A percentile compares a stretch with the other conserved stretches of the same genome.
These are phyloP conservation scores for Lynx canadensis DNA, from an alignment of 2,113 vertebrate genomes.

Conservation along the genomic window DNA sequence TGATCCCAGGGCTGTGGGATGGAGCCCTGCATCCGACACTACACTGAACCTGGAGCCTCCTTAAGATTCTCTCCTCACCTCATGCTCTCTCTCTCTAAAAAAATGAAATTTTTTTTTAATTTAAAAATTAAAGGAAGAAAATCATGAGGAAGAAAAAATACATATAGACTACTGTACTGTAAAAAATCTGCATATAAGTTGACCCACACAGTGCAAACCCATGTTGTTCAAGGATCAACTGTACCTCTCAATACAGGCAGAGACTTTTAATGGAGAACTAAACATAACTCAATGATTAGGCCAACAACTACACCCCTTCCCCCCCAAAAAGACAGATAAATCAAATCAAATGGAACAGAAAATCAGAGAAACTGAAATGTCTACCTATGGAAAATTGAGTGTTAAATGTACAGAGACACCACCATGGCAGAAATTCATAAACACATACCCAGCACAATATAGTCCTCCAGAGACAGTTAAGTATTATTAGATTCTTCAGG, in stretches of 20 bases:
- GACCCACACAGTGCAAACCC: neutral
- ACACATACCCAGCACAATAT: neutral
- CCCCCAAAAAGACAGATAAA: neutral
- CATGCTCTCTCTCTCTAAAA: no score
- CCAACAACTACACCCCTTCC: neutral
- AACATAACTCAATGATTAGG: neutral
- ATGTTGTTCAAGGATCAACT: neutral
- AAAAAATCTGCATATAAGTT: neutral
- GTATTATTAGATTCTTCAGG: neutral
- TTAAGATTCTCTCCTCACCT: no score
- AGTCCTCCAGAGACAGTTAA: neutral
- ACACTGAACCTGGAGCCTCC: no score
- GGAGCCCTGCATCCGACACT: no score
- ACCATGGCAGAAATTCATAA: neutral
- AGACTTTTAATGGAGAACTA: conserved; percentile 27
- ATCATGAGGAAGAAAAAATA: neutral
- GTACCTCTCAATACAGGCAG: neutral
- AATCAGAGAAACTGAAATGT: neutral
- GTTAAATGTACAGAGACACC: neutral
- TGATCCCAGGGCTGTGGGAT: no score
- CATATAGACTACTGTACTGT: neutral
- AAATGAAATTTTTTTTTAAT: no score
- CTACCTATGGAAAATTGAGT: neutral
- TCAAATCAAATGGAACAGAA: neutral
- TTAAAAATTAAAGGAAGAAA: neutral